phyloP scores from a whole-genome alignment of 2,888 invertebrate genomes.

The Troides aeacus region DNA sequence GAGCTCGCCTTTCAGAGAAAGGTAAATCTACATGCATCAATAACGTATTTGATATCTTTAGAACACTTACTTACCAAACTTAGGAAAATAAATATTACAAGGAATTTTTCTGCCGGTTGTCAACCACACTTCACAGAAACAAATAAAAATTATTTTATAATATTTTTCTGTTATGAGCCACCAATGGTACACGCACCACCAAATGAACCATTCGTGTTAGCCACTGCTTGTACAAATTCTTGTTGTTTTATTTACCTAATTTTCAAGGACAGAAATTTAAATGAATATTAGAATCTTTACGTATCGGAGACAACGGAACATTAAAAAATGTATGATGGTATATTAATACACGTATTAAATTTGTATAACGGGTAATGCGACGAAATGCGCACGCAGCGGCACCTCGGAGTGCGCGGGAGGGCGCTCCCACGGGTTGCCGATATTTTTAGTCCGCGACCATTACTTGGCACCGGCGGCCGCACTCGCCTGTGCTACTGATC shows the following conservation, averaged over 20 bases:
- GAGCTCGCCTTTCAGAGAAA: slow-evolving; percentile 57
- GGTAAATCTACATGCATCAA: slow-evolving; percentile 39
- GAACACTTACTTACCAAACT: background rate
- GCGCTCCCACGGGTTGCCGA: slow-evolving; percentile 81
- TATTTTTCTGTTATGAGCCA: background rate
- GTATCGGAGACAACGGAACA: background rate
- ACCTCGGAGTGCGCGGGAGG: slow-evolving; percentile 76
- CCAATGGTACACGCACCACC: background rate
- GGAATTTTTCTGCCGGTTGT: background rate
- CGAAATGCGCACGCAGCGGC: slow-evolving; percentile 73
- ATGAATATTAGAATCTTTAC: background rate
- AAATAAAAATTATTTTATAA: background rate
- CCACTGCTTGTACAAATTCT: too few species aligned
- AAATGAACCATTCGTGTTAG: too few species aligned
- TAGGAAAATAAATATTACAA: slow-evolving; percentile 3
- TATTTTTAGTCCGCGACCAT: slow-evolving; percentile 85
- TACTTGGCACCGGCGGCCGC: slow-evolving; percentile 83
- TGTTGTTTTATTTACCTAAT: too few species aligned
- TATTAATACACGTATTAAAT: slow-evolving; percentile 18
- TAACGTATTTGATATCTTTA: slow-evolving; percentile 35
- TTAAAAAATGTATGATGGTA: background rate
- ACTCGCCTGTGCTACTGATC: slow-evolving; percentile 76
- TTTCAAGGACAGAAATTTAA: background rate
- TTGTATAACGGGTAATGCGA: slow-evolving; percentile 47
- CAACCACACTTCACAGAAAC: background rate